phyloP scores from a whole-genome alignment of 53 echinoderm and acorn worm species.

The Actinopyga echinites region DNA sequence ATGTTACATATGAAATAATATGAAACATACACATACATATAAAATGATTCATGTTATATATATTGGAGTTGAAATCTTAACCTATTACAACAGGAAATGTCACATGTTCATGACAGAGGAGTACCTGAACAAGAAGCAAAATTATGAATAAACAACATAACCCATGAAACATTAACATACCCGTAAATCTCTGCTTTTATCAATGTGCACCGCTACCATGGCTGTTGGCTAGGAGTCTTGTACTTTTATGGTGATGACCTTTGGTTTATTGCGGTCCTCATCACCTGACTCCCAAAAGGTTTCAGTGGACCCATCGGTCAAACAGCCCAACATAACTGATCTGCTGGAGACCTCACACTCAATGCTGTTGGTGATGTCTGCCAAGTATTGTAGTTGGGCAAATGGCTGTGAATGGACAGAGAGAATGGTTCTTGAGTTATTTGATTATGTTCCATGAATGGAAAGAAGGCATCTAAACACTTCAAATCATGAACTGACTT shows the following conservation, averaged over 20 bases:
- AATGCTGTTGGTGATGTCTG: constrained; percentile 78
- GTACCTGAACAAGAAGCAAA: no score
- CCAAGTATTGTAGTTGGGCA: constrained; percentile 72
- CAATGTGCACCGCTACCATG: constrained; percentile 86
- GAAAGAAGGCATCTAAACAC: no score
- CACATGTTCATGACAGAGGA: no score
- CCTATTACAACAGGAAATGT: no score
- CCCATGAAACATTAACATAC: constrained; percentile 44
- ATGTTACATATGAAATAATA: no score
- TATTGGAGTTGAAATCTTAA: no score
- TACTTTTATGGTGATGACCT: constrained; percentile 77
- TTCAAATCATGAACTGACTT: no score
- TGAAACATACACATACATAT: no score
- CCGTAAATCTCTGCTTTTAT: constrained; percentile 94
- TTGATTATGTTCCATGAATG: no score
- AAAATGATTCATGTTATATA: no score
- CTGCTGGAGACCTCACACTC: constrained; percentile 92
- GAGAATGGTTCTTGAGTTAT: neutral
- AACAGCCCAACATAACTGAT: constrained; percentile 84
- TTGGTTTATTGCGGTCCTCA: constrained; percentile 92
- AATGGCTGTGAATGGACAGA: constrained; percentile 49
- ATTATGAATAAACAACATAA: no score
- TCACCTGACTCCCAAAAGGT: constrained; percentile 99
- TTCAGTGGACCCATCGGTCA: constrained; percentile 92
- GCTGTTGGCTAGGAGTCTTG: constrained; percentile 66